These are phyloP conservation scores for Luffia ferchaultella DNA, from an alignment of 2,888 invertebrate species.

Conservation along the genomic window DNA sequence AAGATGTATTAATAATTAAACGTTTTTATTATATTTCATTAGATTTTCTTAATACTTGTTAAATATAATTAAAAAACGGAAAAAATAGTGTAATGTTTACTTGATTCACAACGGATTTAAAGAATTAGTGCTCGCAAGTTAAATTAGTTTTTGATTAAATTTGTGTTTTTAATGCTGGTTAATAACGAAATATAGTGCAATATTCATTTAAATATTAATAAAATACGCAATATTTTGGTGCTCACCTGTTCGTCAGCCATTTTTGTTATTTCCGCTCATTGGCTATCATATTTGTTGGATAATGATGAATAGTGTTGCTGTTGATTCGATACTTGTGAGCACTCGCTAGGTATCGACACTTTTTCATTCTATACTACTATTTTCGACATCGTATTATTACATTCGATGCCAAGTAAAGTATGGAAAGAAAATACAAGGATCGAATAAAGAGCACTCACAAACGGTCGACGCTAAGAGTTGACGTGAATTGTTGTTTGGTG, in stretches of 20 bases:
- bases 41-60: too few species aligned
- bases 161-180: background rate
- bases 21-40: too few species aligned
- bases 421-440: too few species aligned
- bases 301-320: too few species aligned
- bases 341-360: too few species aligned
- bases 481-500: too few species aligned
- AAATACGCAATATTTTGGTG: slow-evolving; percentile 54
- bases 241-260: slow-evolving; percentile 84
- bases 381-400: too few species aligned
- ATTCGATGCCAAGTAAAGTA: background rate
- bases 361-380: too few species aligned
- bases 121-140: background rate
- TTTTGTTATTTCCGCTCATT: slow-evolving; percentile 68
- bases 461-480: too few species aligned
- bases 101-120: background rate
- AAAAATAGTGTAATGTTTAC: background rate
- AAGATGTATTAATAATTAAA: background rate
- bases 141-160: background rate
- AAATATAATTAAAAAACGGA: background rate
- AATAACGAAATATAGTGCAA: slow-evolving; percentile 7
- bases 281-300: slow-evolving; percentile 11
- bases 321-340: too few species aligned
- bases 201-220: slow-evolving; percentile 41
- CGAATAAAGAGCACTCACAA: too few species aligned